These are phyloP conservation scores for Rhabdornis inornatus DNA, from an alignment of 2,113 vertebrate species.

Conservation along the genomic window DNA sequence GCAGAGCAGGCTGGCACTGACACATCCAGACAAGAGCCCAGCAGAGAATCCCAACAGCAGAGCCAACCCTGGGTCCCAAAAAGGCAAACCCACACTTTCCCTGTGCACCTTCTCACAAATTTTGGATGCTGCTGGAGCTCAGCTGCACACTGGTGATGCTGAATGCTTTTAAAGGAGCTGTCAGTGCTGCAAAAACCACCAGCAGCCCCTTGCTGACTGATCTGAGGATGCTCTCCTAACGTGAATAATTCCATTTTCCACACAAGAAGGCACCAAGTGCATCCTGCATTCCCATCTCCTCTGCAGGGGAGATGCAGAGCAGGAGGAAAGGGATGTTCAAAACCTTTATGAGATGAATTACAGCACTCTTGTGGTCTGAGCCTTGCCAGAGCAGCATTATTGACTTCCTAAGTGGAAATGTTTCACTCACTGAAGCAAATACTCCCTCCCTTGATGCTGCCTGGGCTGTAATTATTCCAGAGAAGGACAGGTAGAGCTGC, in stretches of 20 bases:
- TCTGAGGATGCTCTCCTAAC: neutral
- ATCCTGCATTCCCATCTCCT: neutral
- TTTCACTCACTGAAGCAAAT: slow-evolving; percentile 12
- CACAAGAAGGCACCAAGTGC: neutral
- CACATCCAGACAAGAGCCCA: fast-evolving
- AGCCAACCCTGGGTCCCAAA: neutral
- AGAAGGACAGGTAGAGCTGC: neutral
- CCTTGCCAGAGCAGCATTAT: neutral
- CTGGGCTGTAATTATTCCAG: neutral
- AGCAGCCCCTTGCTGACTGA: neutral
- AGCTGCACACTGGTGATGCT: neutral
- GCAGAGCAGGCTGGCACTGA: neutral
- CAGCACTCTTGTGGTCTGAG: neutral
- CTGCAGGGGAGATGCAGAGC: neutral
- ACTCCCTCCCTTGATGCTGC: neutral
- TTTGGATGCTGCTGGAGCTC: neutral
- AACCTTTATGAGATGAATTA: neutral
- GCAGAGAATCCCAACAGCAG: neutral
- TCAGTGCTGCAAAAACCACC: neutral
- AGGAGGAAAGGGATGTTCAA: neutral
- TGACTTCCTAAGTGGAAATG: neutral
- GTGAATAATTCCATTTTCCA: neutral
- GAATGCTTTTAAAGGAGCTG: neutral
- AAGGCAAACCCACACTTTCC: neutral
- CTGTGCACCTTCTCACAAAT: neutral